phyloP scores from a whole-genome alignment of 2,888 invertebrate species.

The Frankliniella intonsa region DNA sequence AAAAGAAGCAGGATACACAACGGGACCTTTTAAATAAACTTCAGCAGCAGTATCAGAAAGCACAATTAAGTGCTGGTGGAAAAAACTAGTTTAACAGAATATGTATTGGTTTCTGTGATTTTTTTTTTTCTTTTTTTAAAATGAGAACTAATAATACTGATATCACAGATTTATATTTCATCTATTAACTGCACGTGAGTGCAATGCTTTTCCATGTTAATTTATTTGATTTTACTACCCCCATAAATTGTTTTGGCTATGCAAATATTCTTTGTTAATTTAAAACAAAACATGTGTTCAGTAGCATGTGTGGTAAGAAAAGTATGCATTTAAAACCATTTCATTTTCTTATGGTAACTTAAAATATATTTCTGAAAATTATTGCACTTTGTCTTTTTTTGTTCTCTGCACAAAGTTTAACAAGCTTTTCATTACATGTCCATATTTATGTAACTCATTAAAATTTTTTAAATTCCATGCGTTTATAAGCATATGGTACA shows the following conservation, averaged over 20 bases:
- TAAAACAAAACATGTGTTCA: no score
- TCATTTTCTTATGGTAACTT: neutral
- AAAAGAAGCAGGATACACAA: constrained; percentile 71
- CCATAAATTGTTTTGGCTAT: no score
- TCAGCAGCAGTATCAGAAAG: constrained; percentile 62
- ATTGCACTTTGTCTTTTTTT: neutral
- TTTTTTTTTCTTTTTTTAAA: neutral
- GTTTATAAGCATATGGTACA: neutral
- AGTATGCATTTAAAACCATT: no score
- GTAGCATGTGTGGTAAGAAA: no score
- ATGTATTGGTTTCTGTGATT: constrained; percentile 17
- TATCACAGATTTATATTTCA: no score
- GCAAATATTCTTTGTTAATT: no score
- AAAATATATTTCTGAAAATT: constrained; percentile 23
- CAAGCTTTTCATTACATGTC: neutral
- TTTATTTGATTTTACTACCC: no score
- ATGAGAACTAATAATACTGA: no score
- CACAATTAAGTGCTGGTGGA: constrained; percentile 45
- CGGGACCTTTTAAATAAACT: constrained; percentile 59
- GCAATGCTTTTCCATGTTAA: no score
- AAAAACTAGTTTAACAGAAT: constrained; percentile 29
- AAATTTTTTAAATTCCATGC: neutral
- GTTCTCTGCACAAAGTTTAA: neutral
- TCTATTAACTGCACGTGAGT: no score
- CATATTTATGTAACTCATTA: neutral